Evolutionary conservation across 2,888 invertebrate genomes (phyloP).

Genomic region (Rotaria sp.): DNA sequence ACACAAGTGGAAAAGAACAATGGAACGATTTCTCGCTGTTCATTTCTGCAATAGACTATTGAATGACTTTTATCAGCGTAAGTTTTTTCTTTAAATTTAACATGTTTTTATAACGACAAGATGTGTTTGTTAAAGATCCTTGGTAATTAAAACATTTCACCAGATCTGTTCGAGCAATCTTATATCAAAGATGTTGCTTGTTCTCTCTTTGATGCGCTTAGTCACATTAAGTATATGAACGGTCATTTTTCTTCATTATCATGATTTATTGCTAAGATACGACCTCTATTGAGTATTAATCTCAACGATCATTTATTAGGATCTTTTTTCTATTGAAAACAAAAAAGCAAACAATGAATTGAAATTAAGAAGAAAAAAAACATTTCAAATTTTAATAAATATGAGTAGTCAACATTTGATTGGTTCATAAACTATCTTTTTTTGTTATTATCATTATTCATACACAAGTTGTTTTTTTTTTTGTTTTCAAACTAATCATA

Average conservation of each 20-base stretch:
- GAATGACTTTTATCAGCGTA: not conserved
- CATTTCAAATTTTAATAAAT: not conserved
- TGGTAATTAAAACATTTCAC: constrained; percentile 50
- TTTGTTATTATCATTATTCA: too few relatives aligned
- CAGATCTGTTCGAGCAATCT: not conserved
- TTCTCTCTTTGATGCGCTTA: not conserved
- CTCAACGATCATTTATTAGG: too few relatives aligned
- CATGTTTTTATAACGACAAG: constrained; percentile 54
- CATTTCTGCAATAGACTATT: too few relatives aligned
- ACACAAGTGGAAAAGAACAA: too few relatives aligned
- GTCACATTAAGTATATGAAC: too few relatives aligned
- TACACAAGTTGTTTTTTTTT: too few relatives aligned
- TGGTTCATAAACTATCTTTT: not conserved
- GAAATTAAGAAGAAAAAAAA: not conserved
- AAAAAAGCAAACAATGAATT: not conserved
- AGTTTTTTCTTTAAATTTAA: constrained; percentile 43
- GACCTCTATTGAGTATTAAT: not conserved
- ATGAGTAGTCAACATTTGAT: not conserved
- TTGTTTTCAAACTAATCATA: too few relatives aligned
- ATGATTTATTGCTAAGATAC: not conserved
- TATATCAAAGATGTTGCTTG: not conserved
- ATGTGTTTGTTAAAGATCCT: constrained; percentile 53
- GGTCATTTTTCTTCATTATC: not conserved
- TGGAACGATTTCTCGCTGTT: too few relatives aligned
- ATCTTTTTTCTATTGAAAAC: not conserved